These are phyloP conservation scores for Eciton burchellii DNA, from an alignment of 1,140 invertebrate genomes.

Conservation along the genomic window DNA sequence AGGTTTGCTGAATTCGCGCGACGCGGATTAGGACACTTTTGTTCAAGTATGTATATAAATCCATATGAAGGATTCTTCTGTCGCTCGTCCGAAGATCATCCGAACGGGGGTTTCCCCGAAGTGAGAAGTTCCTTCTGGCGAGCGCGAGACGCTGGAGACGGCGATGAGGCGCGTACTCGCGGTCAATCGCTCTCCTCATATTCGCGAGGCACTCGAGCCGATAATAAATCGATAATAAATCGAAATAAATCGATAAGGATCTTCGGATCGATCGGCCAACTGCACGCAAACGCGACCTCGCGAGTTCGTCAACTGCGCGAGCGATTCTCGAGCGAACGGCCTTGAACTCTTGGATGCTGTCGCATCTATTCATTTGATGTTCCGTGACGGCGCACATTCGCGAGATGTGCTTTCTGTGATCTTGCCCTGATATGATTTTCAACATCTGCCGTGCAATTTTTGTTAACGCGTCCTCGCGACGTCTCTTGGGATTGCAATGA, in stretches of 20 bases:
- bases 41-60: conserved; percentile 61
- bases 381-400: background rate
- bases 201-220: no score
- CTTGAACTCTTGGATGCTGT: no score
- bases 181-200: background rate
- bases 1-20: conserved; percentile 45
- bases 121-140: conserved; percentile 43
- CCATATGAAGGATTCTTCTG: conserved; percentile 59
- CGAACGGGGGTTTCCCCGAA: conserved; percentile 58
- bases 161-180: background rate
- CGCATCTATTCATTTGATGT: background rate
- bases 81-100: conserved; percentile 52
- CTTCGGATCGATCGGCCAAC: no score
- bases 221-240: no score
- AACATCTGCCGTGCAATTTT: background rate
- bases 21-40: conserved; percentile 63
- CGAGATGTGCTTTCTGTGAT: background rate
- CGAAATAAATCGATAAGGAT: no score
- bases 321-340: no score
- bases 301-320: no score
- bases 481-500: no score
- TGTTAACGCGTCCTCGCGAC: no score
- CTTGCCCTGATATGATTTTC: background rate
- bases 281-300: no score
- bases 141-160: conserved; percentile 32